These are phyloP conservation scores for Petrolisthes manimaculis DNA, from an alignment of 2,888 invertebrate species.

Conservation along the genomic window DNA sequence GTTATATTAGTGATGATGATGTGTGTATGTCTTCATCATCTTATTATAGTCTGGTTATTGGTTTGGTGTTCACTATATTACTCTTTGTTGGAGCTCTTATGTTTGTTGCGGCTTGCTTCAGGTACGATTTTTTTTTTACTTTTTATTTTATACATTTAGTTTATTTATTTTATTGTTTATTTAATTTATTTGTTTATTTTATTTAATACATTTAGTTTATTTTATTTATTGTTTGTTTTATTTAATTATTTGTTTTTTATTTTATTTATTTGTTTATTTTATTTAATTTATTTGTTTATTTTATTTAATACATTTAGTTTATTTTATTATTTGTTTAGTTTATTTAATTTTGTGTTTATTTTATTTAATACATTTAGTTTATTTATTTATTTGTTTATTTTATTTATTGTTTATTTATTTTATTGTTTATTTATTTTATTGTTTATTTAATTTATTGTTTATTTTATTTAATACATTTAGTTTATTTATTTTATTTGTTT, in stretches of 20 bases:
- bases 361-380: background rate
- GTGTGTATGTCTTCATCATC: constrained; percentile 86
- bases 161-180: background rate
- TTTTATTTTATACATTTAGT: background rate
- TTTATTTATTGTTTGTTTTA: too few relatives aligned
- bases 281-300: background rate
- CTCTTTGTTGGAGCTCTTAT: constrained; percentile 75
- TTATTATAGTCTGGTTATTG: constrained; percentile 86
- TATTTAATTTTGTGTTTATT: too few relatives aligned
- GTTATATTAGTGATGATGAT: constrained; percentile 76
- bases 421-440: too few relatives aligned
- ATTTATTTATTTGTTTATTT: too few relatives aligned
- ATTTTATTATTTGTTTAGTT: too few relatives aligned
- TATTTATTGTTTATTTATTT: too few relatives aligned
- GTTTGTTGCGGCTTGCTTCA: background rate
- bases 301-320: background rate
- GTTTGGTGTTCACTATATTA: constrained; percentile 81
- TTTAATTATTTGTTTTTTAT: too few relatives aligned
- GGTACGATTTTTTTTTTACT: background rate
- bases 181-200: background rate
- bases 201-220: background rate
- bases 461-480: too few relatives aligned
- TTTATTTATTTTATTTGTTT: too few relatives aligned
- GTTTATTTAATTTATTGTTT: too few relatives aligned
- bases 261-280: background rate